phyloP scores from a whole-genome alignment of 2,888 invertebrate genomes.

The Aplocera efformata region DNA sequence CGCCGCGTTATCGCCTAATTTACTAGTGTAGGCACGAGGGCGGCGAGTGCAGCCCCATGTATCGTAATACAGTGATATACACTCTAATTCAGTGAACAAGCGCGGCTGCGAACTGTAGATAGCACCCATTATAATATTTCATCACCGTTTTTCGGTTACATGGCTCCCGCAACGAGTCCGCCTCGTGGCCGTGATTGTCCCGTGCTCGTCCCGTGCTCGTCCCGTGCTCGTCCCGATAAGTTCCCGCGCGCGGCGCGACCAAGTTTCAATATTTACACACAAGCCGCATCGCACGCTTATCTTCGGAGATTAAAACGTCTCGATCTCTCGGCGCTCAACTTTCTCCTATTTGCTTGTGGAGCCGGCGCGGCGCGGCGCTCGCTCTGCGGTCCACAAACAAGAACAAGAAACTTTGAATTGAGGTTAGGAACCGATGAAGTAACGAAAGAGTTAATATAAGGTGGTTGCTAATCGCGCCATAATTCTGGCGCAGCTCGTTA shows the following conservation, averaged over 20 bases:
- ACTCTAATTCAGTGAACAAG: conserved; percentile 8
- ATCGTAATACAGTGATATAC: conserved; percentile 11
- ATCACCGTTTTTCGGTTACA: conserved; percentile 26
- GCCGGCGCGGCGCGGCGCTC: conserved; percentile 22
- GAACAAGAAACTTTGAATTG: conserved; percentile 56
- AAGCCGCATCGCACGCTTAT: conserved; percentile 27
- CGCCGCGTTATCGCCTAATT: too few species aligned
- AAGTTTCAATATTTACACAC: conserved; percentile 34
- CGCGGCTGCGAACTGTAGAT: conserved; percentile 14
- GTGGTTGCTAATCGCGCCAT: too few species aligned
- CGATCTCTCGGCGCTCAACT: conserved; percentile 45
- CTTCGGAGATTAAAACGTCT: conserved; percentile 40
- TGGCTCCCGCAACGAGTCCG: conserved; percentile 32
- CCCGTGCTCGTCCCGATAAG: conserved; percentile 10
- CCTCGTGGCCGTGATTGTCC: conserved; percentile 25
- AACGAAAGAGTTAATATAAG: conserved; percentile 50
- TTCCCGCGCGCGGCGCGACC: conserved; percentile 7
- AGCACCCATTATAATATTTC: conserved; percentile 24
- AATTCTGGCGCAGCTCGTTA: too few species aligned
- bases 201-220: too few species aligned
- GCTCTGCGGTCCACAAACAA: conserved; percentile 44
- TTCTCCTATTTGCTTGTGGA: conserved; percentile 51
- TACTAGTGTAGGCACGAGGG: too few species aligned
- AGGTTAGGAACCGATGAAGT: conserved; percentile 57
- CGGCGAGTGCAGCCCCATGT: not conserved